Conservation (phyloP, 2,113 vertebrate genomes). For the Uropsilus gracilis region DNA sequence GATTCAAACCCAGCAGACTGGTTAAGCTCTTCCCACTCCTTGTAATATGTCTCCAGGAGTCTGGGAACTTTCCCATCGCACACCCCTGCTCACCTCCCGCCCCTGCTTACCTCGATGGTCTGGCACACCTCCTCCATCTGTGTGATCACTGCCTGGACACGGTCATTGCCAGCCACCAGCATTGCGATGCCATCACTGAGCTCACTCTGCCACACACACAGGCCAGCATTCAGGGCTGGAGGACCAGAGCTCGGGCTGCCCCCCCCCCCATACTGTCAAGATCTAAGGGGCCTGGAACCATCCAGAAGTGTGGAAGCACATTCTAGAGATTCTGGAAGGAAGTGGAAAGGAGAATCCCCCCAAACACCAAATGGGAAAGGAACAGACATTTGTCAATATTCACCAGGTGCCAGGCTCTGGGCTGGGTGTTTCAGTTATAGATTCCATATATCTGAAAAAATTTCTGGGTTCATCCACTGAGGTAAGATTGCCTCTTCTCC, state of each 20-base stretch:
- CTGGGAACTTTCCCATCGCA: not conserved
- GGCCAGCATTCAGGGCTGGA: constrained; percentile 21
- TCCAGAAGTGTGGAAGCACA: not conserved
- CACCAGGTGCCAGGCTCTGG: not conserved
- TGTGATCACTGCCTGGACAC: constrained; percentile 91
- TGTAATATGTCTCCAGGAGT: not conserved
- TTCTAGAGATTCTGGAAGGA: not conserved
- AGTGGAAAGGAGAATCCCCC: not conserved
- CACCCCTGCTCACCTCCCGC: not conserved
- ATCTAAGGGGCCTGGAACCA: not conserved
- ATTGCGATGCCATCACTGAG: constrained; percentile 92
- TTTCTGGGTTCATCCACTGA: not conserved
- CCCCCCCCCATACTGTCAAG: not conserved
- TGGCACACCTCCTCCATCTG: constrained; percentile 94
- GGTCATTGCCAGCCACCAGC: constrained; percentile 93
- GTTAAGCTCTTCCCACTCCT: not conserved
- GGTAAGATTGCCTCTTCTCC: not conserved
- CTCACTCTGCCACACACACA: constrained; percentile 86
- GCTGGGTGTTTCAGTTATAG: not conserved
- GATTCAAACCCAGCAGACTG: not conserved
- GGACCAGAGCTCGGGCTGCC: not conserved
- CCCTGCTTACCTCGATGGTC: constrained; percentile 88
- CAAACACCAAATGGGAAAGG: not conserved
- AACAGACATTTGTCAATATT: not conserved
- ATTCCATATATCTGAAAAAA: not conserved